phyloP scores from a whole-genome alignment of 2,797 vertebrate genomes.

The Protosalanx chinensis region DNA sequence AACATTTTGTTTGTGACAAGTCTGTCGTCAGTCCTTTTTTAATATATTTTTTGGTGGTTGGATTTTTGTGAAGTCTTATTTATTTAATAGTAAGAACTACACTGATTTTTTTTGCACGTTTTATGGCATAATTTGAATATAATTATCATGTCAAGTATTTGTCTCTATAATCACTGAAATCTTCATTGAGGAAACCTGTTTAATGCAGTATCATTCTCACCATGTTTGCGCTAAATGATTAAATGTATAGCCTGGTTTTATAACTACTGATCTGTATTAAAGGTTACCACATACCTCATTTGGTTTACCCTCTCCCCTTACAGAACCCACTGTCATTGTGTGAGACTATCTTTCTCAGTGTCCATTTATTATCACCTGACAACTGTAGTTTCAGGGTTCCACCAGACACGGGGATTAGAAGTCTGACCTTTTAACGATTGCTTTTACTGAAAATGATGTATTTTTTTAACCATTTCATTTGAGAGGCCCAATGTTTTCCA shows the following conservation, averaged over 20 bases:
- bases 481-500: constrained; percentile 75
- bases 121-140: not conserved
- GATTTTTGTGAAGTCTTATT: not conserved
- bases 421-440: constrained; percentile 73
- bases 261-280: no score
- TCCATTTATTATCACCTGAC: constrained; percentile 76
- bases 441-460: constrained; percentile 65
- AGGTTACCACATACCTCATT: constrained; percentile 75
- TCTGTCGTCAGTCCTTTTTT: not conserved
- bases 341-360: constrained; percentile 73
- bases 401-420: constrained; percentile 72
- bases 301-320: constrained; percentile 69
- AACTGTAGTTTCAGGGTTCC: constrained; percentile 60
- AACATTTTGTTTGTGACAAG: constrained; percentile 10
- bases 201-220: no score
- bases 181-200: no score
- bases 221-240: no score
- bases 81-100: constrained; percentile 1
- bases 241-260: no score
- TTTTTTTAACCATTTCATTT: constrained; percentile 43
- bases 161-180: no score
- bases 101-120: not conserved
- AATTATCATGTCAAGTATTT: no score
- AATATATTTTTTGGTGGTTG: not conserved
- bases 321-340: constrained; percentile 71